These are phyloP conservation scores for Cyclopterus lumpus DNA, from an alignment of 2,797 vertebrate genomes.

Conservation along the genomic window DNA sequence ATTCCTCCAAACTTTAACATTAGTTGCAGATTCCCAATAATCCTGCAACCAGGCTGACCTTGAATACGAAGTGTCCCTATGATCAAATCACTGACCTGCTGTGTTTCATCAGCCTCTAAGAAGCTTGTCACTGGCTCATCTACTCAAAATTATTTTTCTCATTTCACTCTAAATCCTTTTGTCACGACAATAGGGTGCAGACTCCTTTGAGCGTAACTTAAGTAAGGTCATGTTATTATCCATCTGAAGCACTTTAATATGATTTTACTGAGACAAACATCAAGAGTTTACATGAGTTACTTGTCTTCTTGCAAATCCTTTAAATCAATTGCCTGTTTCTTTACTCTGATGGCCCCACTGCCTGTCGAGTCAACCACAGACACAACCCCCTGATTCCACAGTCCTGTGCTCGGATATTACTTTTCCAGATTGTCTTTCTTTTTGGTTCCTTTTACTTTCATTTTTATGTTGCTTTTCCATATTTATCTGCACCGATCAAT, in stretches of 20 bases:
- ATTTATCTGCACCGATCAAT: slow-evolving; percentile 4
- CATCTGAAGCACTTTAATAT: slow-evolving; percentile 46
- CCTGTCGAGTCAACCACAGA: slow-evolving; percentile 4
- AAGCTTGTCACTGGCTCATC: slow-evolving; percentile 49
- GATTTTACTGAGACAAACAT: slow-evolving; percentile 46
- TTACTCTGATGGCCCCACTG: not conserved
- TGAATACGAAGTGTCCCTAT: not conserved
- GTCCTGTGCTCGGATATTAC: too few relatives aligned
- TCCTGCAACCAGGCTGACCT: slow-evolving; percentile 12
- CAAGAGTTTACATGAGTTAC: slow-evolving; percentile 22
- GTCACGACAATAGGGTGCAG: slow-evolving; percentile 38
- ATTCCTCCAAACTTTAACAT: slow-evolving; percentile 2
- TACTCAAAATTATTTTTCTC: slow-evolving; percentile 53
- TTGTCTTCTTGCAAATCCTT: slow-evolving; percentile 22
- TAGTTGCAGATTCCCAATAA: slow-evolving; percentile 13
- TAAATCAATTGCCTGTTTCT: slow-evolving; percentile 15
- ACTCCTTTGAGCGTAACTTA: slow-evolving; percentile 50
- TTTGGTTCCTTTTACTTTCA: not conserved
- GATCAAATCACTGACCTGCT: slow-evolving; percentile 51
- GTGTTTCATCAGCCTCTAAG: slow-evolving; percentile 56
- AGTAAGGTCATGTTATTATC: slow-evolving; percentile 59
- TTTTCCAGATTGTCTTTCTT: slow-evolving; percentile 2
- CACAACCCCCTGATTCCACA: not conserved
- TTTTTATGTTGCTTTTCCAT: slow-evolving; percentile 9
- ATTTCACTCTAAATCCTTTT: slow-evolving; percentile 64